These are phyloP conservation scores for Drosophila azteca DNA, from an alignment of 1,140 invertebrate species.

Conservation along the genomic window DNA sequence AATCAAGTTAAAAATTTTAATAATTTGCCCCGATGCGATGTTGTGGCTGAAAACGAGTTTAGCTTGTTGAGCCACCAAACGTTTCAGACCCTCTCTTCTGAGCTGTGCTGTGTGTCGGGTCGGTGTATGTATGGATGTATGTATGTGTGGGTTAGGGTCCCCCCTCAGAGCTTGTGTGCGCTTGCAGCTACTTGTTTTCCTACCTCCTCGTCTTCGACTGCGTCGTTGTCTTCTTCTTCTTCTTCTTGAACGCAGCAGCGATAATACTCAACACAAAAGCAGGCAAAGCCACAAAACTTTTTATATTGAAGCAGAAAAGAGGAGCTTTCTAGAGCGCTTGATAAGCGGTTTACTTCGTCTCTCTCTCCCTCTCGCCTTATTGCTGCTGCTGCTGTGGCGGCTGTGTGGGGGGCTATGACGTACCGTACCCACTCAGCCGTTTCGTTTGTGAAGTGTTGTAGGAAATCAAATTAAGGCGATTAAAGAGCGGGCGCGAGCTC, in stretches of 20 bases:
- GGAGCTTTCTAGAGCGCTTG: slow-evolving; percentile 68
- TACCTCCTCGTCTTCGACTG: slow-evolving; percentile 24
- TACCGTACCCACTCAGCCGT: slow-evolving; percentile 49
- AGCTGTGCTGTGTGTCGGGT: neutral
- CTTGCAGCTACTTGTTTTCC: slow-evolving; percentile 70
- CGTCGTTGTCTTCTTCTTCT: slow-evolving; percentile 19
- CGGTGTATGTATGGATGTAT: slow-evolving; percentile 9
- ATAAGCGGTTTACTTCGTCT: slow-evolving; percentile 54
- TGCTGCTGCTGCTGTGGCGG: neutral
- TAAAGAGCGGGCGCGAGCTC: slow-evolving; percentile 53
- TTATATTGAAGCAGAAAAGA: slow-evolving; percentile 9
- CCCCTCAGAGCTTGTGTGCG: slow-evolving; percentile 8
- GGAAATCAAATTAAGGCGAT: slow-evolving; percentile 73
- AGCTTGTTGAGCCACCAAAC: slow-evolving; percentile 65
- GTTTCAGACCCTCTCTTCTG: neutral
- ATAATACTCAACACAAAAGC: slow-evolving; percentile 60
- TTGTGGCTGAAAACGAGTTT: slow-evolving; percentile 72
- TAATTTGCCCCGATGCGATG: slow-evolving; percentile 70
- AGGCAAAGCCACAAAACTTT: neutral
- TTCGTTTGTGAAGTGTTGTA: slow-evolving; percentile 64
- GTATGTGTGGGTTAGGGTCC: slow-evolving; percentile 3
- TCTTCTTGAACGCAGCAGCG: slow-evolving; percentile 40
- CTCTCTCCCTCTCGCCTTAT: slow-evolving; percentile 30
- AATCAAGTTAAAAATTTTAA: slow-evolving; percentile 81
- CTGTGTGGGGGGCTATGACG: slow-evolving; percentile 30